Conservation (phyloP, 2,888 invertebrate species). For the Drosophila quinaria region DNA sequence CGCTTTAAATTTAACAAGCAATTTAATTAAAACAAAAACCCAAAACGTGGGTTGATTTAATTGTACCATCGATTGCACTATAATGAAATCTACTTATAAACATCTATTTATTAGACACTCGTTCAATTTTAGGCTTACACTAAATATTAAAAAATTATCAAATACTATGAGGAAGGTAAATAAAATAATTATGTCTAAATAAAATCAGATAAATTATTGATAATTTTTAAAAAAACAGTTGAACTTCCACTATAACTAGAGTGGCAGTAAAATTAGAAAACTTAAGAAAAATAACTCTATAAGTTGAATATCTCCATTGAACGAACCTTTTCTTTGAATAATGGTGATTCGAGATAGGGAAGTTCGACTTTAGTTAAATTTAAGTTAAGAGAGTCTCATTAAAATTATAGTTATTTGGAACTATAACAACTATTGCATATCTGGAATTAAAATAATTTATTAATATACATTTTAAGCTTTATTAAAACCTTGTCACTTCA, state of each 20-base stretch:
- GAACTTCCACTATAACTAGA: too few relatives aligned
- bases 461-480: neutral
- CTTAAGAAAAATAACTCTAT: too few relatives aligned
- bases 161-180: neutral
- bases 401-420: neutral
- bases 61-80: neutral
- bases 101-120: neutral
- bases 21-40: slow-evolving; percentile 13
- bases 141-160: neutral
- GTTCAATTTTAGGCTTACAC: too few relatives aligned
- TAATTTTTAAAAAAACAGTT: neutral
- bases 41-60: slow-evolving; percentile 21
- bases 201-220: neutral
- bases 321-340: too few relatives aligned
- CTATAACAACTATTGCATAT: neutral
- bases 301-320: too few relatives aligned
- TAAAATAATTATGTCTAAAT: neutral
- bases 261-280: too few relatives aligned
- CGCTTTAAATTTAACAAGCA: slow-evolving; percentile 26
- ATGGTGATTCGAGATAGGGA: too few relatives aligned
- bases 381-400: neutral
- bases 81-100: neutral
- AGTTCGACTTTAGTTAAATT: neutral
- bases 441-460: neutral
- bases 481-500: slow-evolving; percentile 33